Evolutionary conservation across 2,888 invertebrate genomes (phyloP).

Genomic region (Tenthredo distinguenda): DNA sequence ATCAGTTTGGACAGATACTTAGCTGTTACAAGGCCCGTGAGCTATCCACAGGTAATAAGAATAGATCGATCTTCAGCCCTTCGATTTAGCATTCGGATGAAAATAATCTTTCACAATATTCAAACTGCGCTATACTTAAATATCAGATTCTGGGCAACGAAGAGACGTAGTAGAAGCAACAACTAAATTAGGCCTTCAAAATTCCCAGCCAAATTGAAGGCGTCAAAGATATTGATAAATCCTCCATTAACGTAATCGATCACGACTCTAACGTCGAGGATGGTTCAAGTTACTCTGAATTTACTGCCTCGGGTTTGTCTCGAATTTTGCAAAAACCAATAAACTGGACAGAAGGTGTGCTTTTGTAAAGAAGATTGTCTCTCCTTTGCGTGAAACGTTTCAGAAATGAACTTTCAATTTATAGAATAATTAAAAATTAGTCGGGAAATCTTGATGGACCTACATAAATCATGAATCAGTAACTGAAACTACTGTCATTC

Average conservation of each 20-base stretch:
- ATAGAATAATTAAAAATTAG: not conserved
- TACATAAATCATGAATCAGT: not conserved
- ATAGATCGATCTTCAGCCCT: not conserved
- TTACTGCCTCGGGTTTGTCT: not conserved
- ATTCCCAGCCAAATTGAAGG: not conserved
- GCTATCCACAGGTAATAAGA: slow-evolving; percentile 86
- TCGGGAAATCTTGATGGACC: not conserved
- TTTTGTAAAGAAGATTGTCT: not conserved
- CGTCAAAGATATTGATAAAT: slow-evolving; percentile 1
- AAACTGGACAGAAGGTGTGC: not conserved
- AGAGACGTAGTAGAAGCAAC: not conserved
- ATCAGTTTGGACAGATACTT: slow-evolving; percentile 97
- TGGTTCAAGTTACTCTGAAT: slow-evolving; percentile 27
- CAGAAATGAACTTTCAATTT: not conserved
- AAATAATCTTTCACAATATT: not conserved
- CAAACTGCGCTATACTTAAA: not conserved
- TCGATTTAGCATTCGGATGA: not conserved
- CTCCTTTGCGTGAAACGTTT: not conserved
- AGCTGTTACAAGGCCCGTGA: slow-evolving; percentile 97
- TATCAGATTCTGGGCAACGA: not conserved
- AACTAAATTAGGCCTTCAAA: not conserved
- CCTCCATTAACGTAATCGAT: slow-evolving; percentile 23
- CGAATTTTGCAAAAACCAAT: not conserved
- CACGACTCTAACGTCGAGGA: not conserved
- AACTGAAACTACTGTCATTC: not conserved